These are phyloP conservation scores for Notiomystis cincta DNA, from an alignment of 2,113 vertebrate species.

Conservation along the genomic window DNA sequence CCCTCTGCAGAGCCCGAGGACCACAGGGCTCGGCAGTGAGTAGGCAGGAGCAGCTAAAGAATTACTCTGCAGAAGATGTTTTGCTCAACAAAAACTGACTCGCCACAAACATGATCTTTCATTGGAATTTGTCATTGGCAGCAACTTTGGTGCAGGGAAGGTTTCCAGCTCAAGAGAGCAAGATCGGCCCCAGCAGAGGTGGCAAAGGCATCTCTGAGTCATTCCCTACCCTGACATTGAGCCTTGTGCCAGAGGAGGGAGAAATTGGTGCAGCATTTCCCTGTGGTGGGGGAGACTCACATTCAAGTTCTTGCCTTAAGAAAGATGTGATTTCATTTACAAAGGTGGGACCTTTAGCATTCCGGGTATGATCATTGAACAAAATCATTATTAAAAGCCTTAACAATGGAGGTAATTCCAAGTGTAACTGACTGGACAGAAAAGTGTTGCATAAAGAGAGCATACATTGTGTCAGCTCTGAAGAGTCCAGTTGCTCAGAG, in stretches of 20 bases:
- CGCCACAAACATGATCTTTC: background rate
- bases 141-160: background rate
- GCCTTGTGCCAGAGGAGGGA: background rate
- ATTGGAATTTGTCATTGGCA: background rate
- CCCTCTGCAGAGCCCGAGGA: background rate
- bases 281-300: background rate
- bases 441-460: background rate
- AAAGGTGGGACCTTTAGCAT: background rate
- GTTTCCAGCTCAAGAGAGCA: background rate
- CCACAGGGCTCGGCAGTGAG: background rate
- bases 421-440: background rate
- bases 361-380: background rate
- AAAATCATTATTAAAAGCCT: background rate
- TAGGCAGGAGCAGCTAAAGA: background rate
- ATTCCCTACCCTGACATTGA: background rate
- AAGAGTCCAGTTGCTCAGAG: background rate
- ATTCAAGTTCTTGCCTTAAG: background rate
- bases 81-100: background rate
- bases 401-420: background rate
- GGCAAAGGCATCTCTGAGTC: background rate
- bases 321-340: background rate
- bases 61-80: background rate
- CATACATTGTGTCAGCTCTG: background rate
- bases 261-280: background rate
- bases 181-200: background rate